Conservation (phyloP, 2,888 invertebrate species). For the Salticus scenicus region DNA sequence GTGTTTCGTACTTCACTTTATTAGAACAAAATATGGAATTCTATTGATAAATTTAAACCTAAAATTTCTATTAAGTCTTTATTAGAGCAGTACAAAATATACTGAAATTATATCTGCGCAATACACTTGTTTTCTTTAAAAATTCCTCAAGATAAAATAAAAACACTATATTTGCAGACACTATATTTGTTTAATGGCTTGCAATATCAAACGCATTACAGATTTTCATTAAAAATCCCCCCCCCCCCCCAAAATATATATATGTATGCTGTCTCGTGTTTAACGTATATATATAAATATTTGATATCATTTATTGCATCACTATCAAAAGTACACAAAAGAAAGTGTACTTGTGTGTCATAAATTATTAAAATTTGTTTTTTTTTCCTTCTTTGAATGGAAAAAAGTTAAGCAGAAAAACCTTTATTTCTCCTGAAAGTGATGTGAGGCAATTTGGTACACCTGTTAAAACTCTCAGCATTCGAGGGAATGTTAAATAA, state of each 20-base stretch:
- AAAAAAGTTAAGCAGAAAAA: slow-evolving; percentile 57
- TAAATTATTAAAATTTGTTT: slow-evolving; percentile 58
- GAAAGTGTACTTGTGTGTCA: slow-evolving; percentile 34
- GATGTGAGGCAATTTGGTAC: slow-evolving; percentile 54
- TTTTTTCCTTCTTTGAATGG: background rate
- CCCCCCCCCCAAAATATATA: background rate
- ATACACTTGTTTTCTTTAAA: too few relatives aligned
- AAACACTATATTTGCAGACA: too few relatives aligned
- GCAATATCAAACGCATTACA: slow-evolving; percentile 43
- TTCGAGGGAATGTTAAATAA: slow-evolving; percentile 65
- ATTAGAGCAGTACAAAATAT: too few relatives aligned
- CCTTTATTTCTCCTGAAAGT: slow-evolving; percentile 49
- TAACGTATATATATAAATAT: slow-evolving; percentile 35
- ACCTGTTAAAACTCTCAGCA: slow-evolving; percentile 61
- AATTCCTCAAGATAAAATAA: too few relatives aligned
- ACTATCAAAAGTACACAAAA: slow-evolving; percentile 30
- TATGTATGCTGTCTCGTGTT: background rate
- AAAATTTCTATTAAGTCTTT: too few relatives aligned
- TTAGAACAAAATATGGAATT: too few relatives aligned
- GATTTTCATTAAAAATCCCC: too few relatives aligned
- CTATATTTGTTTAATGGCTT: too few relatives aligned
- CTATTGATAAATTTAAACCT: too few relatives aligned
- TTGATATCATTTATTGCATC: slow-evolving; percentile 23
- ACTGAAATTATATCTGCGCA: too few relatives aligned
- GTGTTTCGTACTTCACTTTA: too few relatives aligned